A percentile compares a stretch with the other conserved stretches of the same genome.
Conservation (phyloP, 2,113 vertebrate genomes). For the Anthoscopus minutus region DNA sequence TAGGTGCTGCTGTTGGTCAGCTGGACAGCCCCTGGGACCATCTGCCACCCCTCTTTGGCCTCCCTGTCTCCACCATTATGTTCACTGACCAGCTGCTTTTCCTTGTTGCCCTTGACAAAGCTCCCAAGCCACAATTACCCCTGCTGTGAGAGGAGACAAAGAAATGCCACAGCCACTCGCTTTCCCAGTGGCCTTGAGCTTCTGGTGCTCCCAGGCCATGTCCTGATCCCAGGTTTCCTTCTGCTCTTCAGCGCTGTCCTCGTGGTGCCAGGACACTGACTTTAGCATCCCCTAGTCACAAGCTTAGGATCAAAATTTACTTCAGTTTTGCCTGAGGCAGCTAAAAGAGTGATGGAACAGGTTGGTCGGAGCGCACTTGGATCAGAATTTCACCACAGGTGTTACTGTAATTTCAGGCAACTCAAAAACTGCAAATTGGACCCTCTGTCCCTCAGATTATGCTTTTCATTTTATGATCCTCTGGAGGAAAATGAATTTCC, state of each 20-base stretch:
- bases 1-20: conserved; percentile 46
- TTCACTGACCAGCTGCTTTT: conserved; percentile 36
- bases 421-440: not conserved
- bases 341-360: not conserved
- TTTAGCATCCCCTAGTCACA: not conserved
- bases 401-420: conserved; percentile 27
- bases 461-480: not conserved
- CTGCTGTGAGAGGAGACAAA: not conserved
- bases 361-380: not conserved
- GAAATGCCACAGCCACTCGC: not conserved
- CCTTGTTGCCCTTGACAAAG: not conserved
- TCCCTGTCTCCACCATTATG: not conserved
- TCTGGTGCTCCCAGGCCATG: not conserved
- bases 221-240: not conserved
- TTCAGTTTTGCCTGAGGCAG: not conserved
- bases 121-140: not conserved
- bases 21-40: conserved; percentile 22
- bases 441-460: not conserved
- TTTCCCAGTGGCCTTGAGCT: not conserved
- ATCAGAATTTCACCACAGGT: conserved; percentile 16
- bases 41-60: conserved; percentile 15
- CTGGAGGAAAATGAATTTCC: not conserved
- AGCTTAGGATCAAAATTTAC: not conserved
- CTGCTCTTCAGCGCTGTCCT: not conserved
- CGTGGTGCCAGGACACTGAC: not conserved